Percentiles rank a stretch among this genome's conserved stretches.
Evolutionary conservation across 2,797 vertebrate genomes (phyloP).

Genomic region (Pterois miles): DNA sequence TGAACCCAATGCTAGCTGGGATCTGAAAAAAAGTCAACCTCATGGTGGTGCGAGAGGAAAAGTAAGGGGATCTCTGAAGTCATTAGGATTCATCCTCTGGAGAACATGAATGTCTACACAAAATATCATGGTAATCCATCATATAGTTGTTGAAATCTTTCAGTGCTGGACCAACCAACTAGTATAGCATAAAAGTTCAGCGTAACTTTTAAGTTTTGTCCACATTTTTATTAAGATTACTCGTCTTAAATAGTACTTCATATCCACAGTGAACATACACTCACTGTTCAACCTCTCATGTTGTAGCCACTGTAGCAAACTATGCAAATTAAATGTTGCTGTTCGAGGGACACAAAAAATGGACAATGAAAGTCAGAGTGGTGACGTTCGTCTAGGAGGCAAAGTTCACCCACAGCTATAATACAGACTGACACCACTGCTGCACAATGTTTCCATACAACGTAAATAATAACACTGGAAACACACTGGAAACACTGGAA

Average conservation of each 20-base stretch:
- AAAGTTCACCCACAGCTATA: background rate
- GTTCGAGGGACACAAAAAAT: background rate
- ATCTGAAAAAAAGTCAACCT: no score
- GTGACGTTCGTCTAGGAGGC: background rate
- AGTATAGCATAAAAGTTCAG: background rate
- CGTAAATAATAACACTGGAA: no score
- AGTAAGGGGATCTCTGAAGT: no score
- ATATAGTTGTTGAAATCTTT: no score
- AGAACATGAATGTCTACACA: no score
- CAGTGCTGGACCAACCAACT: background rate
- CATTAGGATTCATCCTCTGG: no score
- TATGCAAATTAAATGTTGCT: background rate
- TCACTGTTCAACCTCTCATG: fast-evolving
- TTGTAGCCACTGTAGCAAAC: background rate
- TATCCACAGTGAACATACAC: background rate
- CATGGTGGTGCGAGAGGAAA: no score
- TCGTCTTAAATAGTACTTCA: background rate
- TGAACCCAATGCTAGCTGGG: no score
- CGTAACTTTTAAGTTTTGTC: background rate
- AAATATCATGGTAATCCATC: background rate
- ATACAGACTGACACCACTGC: background rate
- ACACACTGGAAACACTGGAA: no score
- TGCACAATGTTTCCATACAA: no score
- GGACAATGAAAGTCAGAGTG: background rate
- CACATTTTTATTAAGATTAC: background rate